These are phyloP conservation scores for Calycopis cecrops DNA, from an alignment of 1,140 invertebrate species.

Conservation along the genomic window DNA sequence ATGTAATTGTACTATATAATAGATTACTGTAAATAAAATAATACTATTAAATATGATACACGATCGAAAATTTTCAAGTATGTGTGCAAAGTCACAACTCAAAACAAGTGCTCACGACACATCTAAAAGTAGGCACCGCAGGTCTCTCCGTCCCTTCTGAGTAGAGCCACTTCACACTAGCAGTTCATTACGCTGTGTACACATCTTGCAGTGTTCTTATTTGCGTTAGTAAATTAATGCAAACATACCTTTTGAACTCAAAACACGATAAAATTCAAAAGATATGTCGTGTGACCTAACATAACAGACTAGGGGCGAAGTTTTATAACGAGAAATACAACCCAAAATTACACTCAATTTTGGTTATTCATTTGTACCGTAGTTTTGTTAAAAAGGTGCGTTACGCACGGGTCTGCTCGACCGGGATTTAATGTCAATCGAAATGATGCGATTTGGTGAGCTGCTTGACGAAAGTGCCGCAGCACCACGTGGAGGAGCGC, in stretches of 20 bases:
- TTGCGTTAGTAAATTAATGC: constrained; percentile 2
- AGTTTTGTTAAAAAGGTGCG: not conserved
- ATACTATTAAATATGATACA: too few species aligned
- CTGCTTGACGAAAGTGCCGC: constrained; percentile 77
- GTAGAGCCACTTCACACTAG: too few species aligned
- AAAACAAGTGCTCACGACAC: not conserved
- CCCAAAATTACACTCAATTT: not conserved
- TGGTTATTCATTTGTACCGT: not conserved
- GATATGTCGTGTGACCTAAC: not conserved
- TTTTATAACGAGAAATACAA: not conserved
- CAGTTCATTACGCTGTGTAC: not conserved
- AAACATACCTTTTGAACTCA: constrained; percentile 2
- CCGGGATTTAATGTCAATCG: constrained; percentile 64
- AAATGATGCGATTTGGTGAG: constrained; percentile 78
- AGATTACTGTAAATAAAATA: too few species aligned
- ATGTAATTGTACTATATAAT: too few species aligned
- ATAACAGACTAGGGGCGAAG: not conserved
- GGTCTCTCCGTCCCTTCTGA: too few species aligned
- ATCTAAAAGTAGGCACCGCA: not conserved
- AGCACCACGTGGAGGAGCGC: constrained; percentile 78
- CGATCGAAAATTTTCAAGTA: too few species aligned
- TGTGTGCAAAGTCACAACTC: too few species aligned
- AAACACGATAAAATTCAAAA: constrained; percentile 4
- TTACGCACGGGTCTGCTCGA: not conserved
- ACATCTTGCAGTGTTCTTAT: not conserved